Conservation (phyloP, 2,888 invertebrate species). For the Monochamus alternatus region DNA sequence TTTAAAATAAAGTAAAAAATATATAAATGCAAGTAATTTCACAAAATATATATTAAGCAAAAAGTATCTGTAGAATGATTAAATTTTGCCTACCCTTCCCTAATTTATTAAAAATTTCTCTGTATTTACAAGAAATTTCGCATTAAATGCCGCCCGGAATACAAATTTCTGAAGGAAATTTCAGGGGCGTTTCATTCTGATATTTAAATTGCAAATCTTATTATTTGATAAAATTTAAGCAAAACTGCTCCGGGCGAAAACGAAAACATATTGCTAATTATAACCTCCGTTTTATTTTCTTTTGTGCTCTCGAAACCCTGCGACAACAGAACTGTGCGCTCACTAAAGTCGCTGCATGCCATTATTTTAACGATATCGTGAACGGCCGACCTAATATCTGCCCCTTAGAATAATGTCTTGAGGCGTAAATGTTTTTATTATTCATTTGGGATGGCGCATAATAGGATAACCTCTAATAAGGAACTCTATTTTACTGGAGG, state of each 20-base stretch:
- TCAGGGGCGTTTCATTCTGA: background rate
- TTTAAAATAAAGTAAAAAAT: too few species aligned
- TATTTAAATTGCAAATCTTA: constrained; percentile 35
- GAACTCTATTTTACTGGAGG: background rate
- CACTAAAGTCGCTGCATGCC: background rate
- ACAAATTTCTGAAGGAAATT: constrained; percentile 6
- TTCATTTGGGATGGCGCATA: background rate
- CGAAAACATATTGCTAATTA: constrained; percentile 31
- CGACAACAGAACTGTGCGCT: background rate
- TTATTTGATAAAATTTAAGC: constrained; percentile 30
- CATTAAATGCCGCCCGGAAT: constrained; percentile 3
- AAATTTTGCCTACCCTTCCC: background rate
- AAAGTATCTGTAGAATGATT: background rate
- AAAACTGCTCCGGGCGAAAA: constrained; percentile 14
- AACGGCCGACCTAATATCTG: background rate
- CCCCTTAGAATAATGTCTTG: background rate
- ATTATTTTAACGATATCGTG: background rate
- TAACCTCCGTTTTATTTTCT: constrained; percentile 20
- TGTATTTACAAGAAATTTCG: background rate
- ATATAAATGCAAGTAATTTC: too few species aligned
- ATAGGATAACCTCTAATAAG: constrained; percentile 5
- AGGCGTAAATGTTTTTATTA: constrained; percentile 9
- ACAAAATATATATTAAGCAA: background rate
- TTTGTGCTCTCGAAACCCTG: background rate
- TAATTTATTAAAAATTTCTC: constrained; percentile 2